These are phyloP conservation scores for Lordiphosa stackelbergi DNA, from an alignment of 1,140 invertebrate species.

Conservation along the genomic window DNA sequence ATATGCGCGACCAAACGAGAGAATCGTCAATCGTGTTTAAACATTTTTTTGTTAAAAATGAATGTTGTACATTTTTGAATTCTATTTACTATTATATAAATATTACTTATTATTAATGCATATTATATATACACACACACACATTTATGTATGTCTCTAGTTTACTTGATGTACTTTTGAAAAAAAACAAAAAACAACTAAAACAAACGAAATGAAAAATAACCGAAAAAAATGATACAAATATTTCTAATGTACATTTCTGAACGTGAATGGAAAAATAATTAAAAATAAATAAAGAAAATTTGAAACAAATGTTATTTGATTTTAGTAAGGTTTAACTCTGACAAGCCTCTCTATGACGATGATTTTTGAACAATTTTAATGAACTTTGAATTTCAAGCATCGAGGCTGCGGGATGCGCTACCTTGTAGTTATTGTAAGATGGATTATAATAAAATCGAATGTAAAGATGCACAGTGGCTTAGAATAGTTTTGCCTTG, in stretches of 20 bases:
- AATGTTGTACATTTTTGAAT: slow-evolving; percentile 75
- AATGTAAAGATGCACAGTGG: too few species aligned
- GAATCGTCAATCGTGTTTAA: slow-evolving; percentile 19
- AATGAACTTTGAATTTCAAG: too few species aligned
- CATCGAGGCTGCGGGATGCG: too few species aligned
- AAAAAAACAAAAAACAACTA: slow-evolving; percentile 33
- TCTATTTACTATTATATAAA: slow-evolving; percentile 47
- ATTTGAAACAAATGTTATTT: slow-evolving; percentile 16
- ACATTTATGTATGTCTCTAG: slow-evolving; percentile 57
- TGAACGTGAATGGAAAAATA: slow-evolving; percentile 66
- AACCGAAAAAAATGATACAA: slow-evolving; percentile 25
- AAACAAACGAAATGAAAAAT: slow-evolving; percentile 33
- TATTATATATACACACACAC: slow-evolving; percentile 32
- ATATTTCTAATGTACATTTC: slow-evolving; percentile 67
- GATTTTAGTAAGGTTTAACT: neutral
- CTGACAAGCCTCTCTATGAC: too few species aligned
- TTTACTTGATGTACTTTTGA: slow-evolving; percentile 71
- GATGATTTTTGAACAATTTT: too few species aligned
- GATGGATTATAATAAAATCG: too few species aligned
- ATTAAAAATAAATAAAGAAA: slow-evolving; percentile 46
- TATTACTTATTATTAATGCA: slow-evolving; percentile 51
- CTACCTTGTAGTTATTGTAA: too few species aligned
- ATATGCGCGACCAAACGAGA: slow-evolving; percentile 14
- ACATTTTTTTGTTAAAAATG: slow-evolving; percentile 66
- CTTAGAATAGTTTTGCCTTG: too few species aligned